A percentile compares a stretch with the other conserved stretches of the same genome.
Conservation (phyloP, 2,113 vertebrate genomes). For the Uria aalge region DNA sequence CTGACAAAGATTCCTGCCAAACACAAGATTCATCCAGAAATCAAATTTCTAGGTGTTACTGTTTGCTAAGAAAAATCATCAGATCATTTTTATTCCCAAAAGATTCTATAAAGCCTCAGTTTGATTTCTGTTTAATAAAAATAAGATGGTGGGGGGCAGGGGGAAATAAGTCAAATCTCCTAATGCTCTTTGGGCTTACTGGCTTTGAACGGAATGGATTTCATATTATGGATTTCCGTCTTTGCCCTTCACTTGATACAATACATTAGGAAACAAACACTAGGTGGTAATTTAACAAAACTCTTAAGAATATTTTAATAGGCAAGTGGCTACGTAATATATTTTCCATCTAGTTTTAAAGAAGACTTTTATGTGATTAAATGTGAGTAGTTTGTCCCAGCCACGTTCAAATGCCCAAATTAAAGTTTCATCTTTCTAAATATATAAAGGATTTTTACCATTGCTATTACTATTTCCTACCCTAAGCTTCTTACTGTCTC, state of each 20-base stretch:
- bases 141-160: neutral
- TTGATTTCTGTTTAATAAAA: slow-evolving; percentile 36
- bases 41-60: neutral
- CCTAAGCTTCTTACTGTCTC: neutral
- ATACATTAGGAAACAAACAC: neutral
- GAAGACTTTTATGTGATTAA: neutral
- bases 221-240: neutral
- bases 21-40: neutral
- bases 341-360: neutral
- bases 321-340: neutral
- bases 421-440: neutral
- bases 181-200: neutral
- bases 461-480: neutral
- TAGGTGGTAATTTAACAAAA: neutral
- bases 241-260: neutral
- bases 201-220: neutral
- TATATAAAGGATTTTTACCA: neutral
- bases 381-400: neutral
- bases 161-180: neutral
- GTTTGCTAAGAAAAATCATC: neutral
- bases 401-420: neutral
- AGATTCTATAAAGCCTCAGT: neutral
- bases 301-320: neutral
- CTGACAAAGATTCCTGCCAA: slow-evolving; percentile 10
- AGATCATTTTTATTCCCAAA: neutral